Evolutionary conservation across 2,888 invertebrate species (phyloP).

Genomic region (Pseudococcus viburni): DNA sequence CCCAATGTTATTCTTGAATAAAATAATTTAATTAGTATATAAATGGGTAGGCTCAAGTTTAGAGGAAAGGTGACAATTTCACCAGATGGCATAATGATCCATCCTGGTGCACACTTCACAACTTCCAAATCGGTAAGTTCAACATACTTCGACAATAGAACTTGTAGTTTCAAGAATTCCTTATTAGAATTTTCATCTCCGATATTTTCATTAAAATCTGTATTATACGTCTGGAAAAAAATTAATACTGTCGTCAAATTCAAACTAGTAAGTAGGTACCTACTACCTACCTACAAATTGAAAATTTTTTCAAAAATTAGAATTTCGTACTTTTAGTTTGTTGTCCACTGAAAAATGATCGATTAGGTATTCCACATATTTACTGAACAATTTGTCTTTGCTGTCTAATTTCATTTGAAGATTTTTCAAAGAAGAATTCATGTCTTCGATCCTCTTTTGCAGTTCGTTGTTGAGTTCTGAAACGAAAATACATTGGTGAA

Average conservation of each 20-base stretch:
- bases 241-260: no score
- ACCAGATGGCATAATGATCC: no score
- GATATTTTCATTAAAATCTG: not conserved
- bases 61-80: no score
- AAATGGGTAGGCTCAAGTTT: no score
- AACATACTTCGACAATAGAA: not conserved
- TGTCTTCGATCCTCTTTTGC: not conserved
- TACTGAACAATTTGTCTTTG: not conserved
- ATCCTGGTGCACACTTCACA: no score
- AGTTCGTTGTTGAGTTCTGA: conserved; percentile 9
- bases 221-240: not conserved
- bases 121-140: no score
- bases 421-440: not conserved
- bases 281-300: no score
- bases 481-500: not conserved
- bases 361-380: not conserved
- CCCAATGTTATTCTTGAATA: no score
- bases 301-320: not conserved
- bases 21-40: no score
- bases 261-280: no score
- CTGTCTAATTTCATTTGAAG: not conserved
- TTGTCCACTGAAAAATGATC: not conserved
- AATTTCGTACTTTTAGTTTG: not conserved
- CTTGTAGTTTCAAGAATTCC: not conserved
- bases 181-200: not conserved